These are phyloP conservation scores for Chironomus striatipennis DNA, from an alignment of 1,140 invertebrate species.

Conservation along the genomic window DNA sequence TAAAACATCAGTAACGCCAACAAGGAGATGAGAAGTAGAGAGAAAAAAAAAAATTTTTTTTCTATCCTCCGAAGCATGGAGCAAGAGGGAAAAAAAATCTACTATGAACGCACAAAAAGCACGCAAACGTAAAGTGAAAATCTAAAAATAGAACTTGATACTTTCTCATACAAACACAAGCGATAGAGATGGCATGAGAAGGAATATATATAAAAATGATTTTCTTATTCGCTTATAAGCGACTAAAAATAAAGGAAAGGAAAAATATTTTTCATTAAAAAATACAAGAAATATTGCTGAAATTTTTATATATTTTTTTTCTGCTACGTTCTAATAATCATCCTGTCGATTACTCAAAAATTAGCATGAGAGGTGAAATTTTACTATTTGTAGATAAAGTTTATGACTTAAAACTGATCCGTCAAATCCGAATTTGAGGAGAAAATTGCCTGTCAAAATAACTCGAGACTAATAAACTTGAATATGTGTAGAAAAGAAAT, in stretches of 20 bases:
- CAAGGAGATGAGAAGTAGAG: too few species aligned
- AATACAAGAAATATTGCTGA: background rate
- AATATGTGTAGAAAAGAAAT: too few species aligned
- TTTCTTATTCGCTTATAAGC: background rate
- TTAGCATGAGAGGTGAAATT: too few species aligned
- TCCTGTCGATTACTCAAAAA: background rate
- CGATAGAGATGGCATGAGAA: constrained; percentile 16
- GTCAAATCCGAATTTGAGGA: too few species aligned
- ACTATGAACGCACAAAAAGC: constrained; percentile 17
- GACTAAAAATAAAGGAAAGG: constrained; percentile 17
- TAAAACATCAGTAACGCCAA: too few species aligned
- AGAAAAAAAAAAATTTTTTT: too few species aligned
- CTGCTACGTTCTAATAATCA: background rate
- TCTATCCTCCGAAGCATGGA: background rate
- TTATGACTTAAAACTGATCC: too few species aligned
- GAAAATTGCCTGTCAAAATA: too few species aligned
- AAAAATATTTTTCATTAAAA: constrained; percentile 11
- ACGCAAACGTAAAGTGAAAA: constrained; percentile 16
- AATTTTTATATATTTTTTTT: background rate
- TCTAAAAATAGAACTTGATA: constrained; percentile 20
- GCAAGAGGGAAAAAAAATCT: background rate
- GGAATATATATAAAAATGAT: background rate
- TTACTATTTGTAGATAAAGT: too few species aligned
- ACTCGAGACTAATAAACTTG: too few species aligned
- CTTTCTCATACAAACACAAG: constrained; percentile 6